Percentiles rank a stretch among this genome's conserved stretches.
Conservation (phyloP, 2,888 invertebrate genomes). For the Dryobotodes eremita region DNA sequence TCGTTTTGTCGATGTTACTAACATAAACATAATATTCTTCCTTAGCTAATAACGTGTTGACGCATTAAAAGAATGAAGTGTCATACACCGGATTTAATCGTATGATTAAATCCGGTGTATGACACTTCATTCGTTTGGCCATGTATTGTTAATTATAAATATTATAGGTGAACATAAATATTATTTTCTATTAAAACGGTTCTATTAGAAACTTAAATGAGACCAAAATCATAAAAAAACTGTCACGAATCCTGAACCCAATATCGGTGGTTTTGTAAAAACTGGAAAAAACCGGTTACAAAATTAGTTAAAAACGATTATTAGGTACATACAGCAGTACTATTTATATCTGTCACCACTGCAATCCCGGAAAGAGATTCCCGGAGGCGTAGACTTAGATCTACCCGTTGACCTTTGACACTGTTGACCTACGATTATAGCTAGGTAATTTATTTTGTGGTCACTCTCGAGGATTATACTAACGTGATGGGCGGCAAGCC, state of each 20-base stretch:
- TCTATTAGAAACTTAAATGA: background rate
- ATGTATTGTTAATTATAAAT: constrained; percentile 3
- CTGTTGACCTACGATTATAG: constrained; percentile 59
- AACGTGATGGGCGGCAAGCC: constrained; percentile 59
- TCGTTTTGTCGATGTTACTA: background rate
- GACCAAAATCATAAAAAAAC: constrained; percentile 6
- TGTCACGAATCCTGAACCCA: background rate
- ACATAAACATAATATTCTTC: background rate
- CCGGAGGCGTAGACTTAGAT: constrained; percentile 41
- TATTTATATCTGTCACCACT: constrained; percentile 33
- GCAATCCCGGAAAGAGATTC: constrained; percentile 52
- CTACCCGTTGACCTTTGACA: constrained; percentile 58
- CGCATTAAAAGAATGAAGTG: too few species aligned
- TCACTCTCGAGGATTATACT: constrained; percentile 56
- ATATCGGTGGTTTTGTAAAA: background rate
- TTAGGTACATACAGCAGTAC: background rate
- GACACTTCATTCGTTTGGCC: background rate
- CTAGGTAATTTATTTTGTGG: constrained; percentile 63
- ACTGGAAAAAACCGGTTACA: background rate
- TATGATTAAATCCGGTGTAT: constrained; percentile 28
- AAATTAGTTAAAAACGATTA: constrained; percentile 44
- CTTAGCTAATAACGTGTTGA: constrained; percentile 1
- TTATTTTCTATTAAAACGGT: constrained; percentile 1
- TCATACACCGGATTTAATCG: too few species aligned
- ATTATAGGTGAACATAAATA: constrained; percentile 1